Percentiles rank a stretch among this genome's conserved stretches.
phyloP scores from a whole-genome alignment of 2,888 invertebrate species.

The Esperia sulphurella region DNA sequence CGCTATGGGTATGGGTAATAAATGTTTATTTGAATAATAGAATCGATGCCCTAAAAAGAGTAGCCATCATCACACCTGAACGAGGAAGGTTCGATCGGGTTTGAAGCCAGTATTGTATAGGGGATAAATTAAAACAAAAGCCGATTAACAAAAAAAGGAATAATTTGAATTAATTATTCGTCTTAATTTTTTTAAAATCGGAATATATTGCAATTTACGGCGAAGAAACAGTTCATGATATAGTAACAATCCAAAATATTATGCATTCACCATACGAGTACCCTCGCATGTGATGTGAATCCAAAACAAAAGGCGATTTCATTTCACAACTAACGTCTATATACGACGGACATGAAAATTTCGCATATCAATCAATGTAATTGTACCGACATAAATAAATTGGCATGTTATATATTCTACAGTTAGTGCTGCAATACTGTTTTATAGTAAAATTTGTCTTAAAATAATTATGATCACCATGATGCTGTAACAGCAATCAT shows the following conservation, averaged over 20 bases:
- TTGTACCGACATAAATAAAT: slow-evolving; percentile 10
- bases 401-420: slow-evolving; percentile 11
- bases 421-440: not conserved
- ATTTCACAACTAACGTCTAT: slow-evolving; percentile 25
- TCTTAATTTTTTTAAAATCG: no score
- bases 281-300: slow-evolving; percentile 40
- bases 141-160: no score
- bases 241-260: not conserved
- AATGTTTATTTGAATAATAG: no score
- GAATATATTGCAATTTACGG: not conserved
- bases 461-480: not conserved
- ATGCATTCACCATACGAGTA: slow-evolving; percentile 12
- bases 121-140: no score
- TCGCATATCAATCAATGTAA: slow-evolving; percentile 32
- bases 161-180: no score
- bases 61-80: no score
- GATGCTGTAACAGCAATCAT: slow-evolving; percentile 7
- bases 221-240: not conserved
- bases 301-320: slow-evolving; percentile 41
- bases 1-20: no score
- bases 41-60: no score
- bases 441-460: not conserved
- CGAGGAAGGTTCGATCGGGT: no score
- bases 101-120: no score
- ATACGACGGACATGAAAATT: slow-evolving; percentile 17